Base-by-base conservation (phyloP, 2,797 vertebrate genomes). In the Pangasius larnaudii region DNA sequence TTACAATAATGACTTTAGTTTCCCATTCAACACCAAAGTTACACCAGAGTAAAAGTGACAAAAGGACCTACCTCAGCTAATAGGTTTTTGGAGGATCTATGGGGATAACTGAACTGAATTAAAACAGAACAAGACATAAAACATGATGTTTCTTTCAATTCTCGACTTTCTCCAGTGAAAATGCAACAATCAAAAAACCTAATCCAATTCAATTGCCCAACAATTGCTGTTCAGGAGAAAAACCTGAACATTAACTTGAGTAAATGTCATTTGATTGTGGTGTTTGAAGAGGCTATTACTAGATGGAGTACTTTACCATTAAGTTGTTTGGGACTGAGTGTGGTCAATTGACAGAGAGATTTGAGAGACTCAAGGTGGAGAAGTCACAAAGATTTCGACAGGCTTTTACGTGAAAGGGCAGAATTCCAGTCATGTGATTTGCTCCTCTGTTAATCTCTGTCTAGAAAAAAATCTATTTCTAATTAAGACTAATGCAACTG, bases 401-500 rank as follows among this genome's bases (percentile, higher is more conserved):
- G 85, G 30, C 86, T 69, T 78, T 80, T 80, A 89, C 33, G 58
- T 67, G 30, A 87, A 79, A 88, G 80, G 86, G 84, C 84, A 74
- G 80, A 88, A 88, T 89, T 63, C 51, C 71, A 84, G 88, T 84
- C 89, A 87, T 72, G 75, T 79, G 39, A 91, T 90, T 84, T 91
- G 87, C 93, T 93, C 92, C 91, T 91, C 88, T 82, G 89, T 89
- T 94, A 91, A 95, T 95, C 94, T 94, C 93, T 93, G 95, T 96
- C 92, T 86, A 94, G 88, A 84, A 86, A 91, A 85, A 91, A 92
- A 94, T 92, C 90, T 77, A 86, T 93, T 90, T 91, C 92, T 94
- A 95, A 96, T 96, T 93, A 94, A 93, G 91, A 91, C 89, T 92
- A 95, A 95, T 95, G 94, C 95, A 95, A 95, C 92, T 91, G 92